These are phyloP conservation scores for Aphyosemion australe DNA, from an alignment of 2,113 vertebrate species.

Conservation along the genomic window DNA sequence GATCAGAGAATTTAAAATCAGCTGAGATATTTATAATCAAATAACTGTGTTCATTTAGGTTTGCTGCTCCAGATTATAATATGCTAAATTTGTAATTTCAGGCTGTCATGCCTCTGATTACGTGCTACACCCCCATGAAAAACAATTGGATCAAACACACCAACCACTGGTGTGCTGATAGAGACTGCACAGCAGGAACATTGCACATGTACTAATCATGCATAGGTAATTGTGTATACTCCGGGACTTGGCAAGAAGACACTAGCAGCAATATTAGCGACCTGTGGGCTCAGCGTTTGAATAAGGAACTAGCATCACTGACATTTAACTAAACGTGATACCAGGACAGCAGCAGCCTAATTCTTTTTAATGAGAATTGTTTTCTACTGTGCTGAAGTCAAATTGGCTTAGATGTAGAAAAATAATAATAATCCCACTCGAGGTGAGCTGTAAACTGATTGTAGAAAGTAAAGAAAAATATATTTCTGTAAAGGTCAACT, in stretches of 20 bases:
- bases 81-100: slow-evolving; percentile 47
- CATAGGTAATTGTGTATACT: slow-evolving; percentile 59
- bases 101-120: slow-evolving; percentile 51
- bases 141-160: slow-evolving; percentile 54
- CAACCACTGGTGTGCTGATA: slow-evolving; percentile 50
- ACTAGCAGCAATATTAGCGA: slow-evolving; percentile 40
- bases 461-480: slow-evolving; percentile 7
- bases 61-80: slow-evolving; percentile 11
- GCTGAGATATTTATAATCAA: slow-evolving; percentile 24
- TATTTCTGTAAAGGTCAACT: not conserved
- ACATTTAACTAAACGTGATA: slow-evolving; percentile 30
- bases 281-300: slow-evolving; percentile 33
- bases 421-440: slow-evolving; percentile 2
- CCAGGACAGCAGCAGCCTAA: slow-evolving; percentile 15
- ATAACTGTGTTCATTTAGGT: slow-evolving; percentile 30
- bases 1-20: slow-evolving; percentile 9
- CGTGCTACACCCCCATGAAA: slow-evolving; percentile 52
- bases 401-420: slow-evolving; percentile 13
- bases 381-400: slow-evolving; percentile 13
- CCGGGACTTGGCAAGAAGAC: slow-evolving; percentile 46
- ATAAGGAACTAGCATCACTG: slow-evolving; percentile 28
- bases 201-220: slow-evolving; percentile 40
- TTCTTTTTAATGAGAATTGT: slow-evolving; percentile 24
- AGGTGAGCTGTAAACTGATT: slow-evolving; percentile 13
- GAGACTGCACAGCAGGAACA: slow-evolving; percentile 42